These are phyloP conservation scores for Semaprochilodus insignis DNA, from an alignment of 2,797 vertebrate species.

Conservation along the genomic window DNA sequence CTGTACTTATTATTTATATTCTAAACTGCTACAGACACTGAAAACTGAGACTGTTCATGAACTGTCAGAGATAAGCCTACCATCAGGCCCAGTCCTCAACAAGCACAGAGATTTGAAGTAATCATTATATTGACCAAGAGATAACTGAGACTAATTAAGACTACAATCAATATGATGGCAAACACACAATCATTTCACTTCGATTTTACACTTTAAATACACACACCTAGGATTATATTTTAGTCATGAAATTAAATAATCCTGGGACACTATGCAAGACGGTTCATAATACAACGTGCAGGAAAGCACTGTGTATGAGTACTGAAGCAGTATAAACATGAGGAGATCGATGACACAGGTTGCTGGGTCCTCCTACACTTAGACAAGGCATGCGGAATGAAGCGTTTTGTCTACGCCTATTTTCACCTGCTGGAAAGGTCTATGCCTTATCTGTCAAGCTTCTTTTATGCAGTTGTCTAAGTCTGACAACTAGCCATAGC, in stretches of 20 bases:
- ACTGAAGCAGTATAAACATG: background rate
- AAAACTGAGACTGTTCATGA: background rate
- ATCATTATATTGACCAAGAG: background rate
- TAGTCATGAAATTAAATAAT: background rate
- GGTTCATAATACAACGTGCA: background rate
- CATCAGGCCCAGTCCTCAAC: background rate
- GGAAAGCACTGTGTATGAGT: background rate
- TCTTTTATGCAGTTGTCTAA: constrained; percentile 5
- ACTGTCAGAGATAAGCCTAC: background rate
- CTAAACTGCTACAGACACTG: background rate
- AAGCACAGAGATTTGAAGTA: background rate
- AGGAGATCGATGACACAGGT: background rate
- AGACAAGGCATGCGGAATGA: background rate
- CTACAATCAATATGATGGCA: background rate
- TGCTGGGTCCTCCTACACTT: background rate
- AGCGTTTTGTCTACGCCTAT: background rate
- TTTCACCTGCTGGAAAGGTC: background rate
- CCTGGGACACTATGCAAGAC: background rate
- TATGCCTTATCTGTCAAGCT: background rate
- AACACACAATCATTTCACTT: background rate
- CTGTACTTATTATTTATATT: background rate
- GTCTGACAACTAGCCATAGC: background rate
- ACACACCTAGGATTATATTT: background rate
- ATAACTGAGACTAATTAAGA: background rate
- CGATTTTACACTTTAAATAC: background rate